These are phyloP conservation scores for Arvicanthis niloticus DNA, from an alignment of 2,113 vertebrate genomes.

Conservation along the genomic window DNA sequence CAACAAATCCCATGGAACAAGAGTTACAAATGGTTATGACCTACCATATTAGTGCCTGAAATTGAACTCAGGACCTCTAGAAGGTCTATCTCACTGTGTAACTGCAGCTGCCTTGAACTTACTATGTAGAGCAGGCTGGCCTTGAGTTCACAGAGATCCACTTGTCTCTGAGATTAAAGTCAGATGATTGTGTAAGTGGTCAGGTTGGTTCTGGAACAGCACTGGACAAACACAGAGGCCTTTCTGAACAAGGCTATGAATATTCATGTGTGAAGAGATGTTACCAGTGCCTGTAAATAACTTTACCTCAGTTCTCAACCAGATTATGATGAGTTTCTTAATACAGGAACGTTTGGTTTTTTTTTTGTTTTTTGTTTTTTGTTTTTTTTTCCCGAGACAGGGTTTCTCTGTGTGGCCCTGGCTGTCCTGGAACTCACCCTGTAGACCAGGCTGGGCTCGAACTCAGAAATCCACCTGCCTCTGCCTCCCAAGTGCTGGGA, in stretches of 20 bases:
- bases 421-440: too few species aligned
- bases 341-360: too few species aligned
- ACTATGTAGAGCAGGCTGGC: neutral
- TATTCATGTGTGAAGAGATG: constrained; percentile 46
- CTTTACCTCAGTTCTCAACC: neutral
- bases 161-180: neutral
- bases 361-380: too few species aligned
- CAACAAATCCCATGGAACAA: neutral
- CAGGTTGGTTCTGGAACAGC: neutral
- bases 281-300: constrained; percentile 67
- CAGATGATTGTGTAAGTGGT: neutral
- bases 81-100: neutral
- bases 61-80: neutral
- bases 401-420: too few species aligned
- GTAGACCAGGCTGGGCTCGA: too few species aligned
- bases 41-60: neutral
- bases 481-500: too few species aligned
- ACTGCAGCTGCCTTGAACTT: neutral
- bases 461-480: too few species aligned
- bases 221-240: constrained; percentile 49
- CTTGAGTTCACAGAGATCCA: neutral
- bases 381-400: too few species aligned
- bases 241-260: constrained; percentile 54
- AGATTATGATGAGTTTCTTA: neutral
- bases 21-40: neutral